Evolutionary conservation across 2,113 vertebrate species (phyloP), one percentile per base, ranked within the genome.

Genomic region (Accipiter virgatus): DNA sequence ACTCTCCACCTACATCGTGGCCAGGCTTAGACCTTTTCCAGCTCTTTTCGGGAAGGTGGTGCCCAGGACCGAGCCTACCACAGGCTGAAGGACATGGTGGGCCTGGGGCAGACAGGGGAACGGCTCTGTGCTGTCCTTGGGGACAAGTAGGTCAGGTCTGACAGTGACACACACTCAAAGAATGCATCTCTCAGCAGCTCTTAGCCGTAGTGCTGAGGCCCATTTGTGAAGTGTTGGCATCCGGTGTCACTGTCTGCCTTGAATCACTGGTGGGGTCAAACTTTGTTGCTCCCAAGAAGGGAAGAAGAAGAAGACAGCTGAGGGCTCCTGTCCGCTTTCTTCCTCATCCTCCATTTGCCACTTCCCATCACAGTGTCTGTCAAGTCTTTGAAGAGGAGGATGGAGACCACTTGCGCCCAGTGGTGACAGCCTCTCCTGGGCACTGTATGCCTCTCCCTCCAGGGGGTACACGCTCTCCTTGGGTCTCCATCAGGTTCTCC

Each of bases 381-480:
- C 21, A 19, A 29, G 36, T 59, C 50, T 81, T 45, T 31, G 55
- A 55, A 43, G n/a, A 63, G 43, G 20, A 43, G 3, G 23, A n/a
- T 40, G 77, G 32, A 84, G 17, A 62, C 16, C 40, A 9, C 29
- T 67, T 47, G 36, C 34, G 53, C 7, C 5, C 0, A 1, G 10
- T 29, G 0, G 4, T 55, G 74, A 55, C 70, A 93, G 32, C 38
- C 32, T 53, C 52, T 67, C 29, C 47, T 61, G 58, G 19, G 62
- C 10, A 21, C 36, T 56, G 19, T 14, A 5, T 45, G 47, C 42
- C 50, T 82, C 32, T 67, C 31, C 23, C 31, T 58, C 40, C 26
- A 50, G 22, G 73, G 11, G 7, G 15, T 7, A 52, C 13, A 11
- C 0, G 1, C 8, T 70, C 20, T 78, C 45, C 21, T 13, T 53